Evolutionary conservation across 2,888 invertebrate species (phyloP).

Genomic region (Malthinus flaveolus): DNA sequence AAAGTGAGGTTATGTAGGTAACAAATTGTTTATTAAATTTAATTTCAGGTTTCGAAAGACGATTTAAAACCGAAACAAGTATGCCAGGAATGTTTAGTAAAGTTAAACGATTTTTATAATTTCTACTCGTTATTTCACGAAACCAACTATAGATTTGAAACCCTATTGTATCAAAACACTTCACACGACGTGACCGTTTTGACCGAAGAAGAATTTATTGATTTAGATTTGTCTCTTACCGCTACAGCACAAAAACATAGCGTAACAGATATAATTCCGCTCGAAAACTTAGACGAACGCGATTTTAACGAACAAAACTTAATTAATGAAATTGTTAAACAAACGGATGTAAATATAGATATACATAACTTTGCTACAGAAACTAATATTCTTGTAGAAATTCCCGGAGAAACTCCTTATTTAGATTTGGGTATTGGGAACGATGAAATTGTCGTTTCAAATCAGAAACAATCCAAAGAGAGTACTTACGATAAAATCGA

Average conservation of each 20-base stretch:
- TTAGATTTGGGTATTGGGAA: too few species aligned
- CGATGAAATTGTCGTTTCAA: too few species aligned
- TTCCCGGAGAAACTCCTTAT: not conserved
- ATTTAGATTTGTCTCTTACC: conserved; percentile 7
- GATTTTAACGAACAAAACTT: conserved; percentile 17
- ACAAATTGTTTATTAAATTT: conserved; percentile 6
- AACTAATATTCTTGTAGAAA: conserved; percentile 3
- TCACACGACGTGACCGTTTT: conserved; percentile 11
- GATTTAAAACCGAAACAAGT: conserved; percentile 53
- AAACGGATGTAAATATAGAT: conserved; percentile 14
- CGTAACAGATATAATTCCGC: conserved; percentile 12
- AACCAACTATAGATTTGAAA: conserved; percentile 50
- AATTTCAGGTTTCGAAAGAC: conserved; percentile 45
- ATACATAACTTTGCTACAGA: conserved; percentile 9
- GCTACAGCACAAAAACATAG: not conserved
- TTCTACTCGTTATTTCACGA: conserved; percentile 47
- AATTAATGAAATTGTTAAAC: conserved; percentile 18
- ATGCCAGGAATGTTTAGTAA: conserved; percentile 49
- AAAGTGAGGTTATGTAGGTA: conserved; percentile 7
- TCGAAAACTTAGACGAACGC: conserved; percentile 16
- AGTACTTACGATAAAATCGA: too few species aligned
- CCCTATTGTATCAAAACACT: conserved; percentile 35
- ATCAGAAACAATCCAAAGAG: too few species aligned
- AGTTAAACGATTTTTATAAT: conserved; percentile 49
- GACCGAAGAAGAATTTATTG: conserved; percentile 14